Percentiles rank a stretch among this genome's conserved stretches.
Evolutionary conservation across 2,113 vertebrate genomes (phyloP).

Genomic region (Polypterus senegalus): DNA sequence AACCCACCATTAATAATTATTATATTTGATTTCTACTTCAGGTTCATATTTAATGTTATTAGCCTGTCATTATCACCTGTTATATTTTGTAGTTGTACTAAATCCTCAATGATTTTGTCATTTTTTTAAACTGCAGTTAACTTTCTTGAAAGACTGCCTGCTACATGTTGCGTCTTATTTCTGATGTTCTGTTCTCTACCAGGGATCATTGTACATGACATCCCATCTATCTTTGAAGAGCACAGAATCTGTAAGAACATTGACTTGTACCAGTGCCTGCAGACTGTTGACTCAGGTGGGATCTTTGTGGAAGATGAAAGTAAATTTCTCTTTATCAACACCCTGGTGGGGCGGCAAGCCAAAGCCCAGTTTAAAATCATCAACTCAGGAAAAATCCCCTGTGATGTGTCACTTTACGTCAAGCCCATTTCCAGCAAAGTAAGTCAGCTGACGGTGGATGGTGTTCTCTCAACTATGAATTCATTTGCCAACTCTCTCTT

Average conservation of each 20-base stretch:
- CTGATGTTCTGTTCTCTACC: constrained; percentile 1
- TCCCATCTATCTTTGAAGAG: constrained; percentile 65
- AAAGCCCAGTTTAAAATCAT: constrained; percentile 67
- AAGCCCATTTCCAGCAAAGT: constrained; percentile 54
- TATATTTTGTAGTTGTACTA: too few species aligned
- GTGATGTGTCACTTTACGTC: constrained; percentile 47
- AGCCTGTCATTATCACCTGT: too few species aligned
- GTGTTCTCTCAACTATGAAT: background rate
- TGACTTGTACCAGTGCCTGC: constrained; percentile 40
- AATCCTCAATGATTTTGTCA: too few species aligned
- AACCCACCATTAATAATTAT: too few species aligned
- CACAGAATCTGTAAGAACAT: constrained; percentile 58
- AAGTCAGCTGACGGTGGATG: constrained; percentile 1
- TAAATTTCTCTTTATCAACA: constrained; percentile 68
- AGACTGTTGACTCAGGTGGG: constrained; percentile 33
- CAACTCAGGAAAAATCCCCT: constrained; percentile 60
- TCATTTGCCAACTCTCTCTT: too few species aligned
- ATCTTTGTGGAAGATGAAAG: constrained; percentile 71
- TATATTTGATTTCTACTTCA: too few species aligned
- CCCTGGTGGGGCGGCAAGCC: constrained; percentile 50
- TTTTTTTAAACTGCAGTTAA: too few species aligned
- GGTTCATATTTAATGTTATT: too few species aligned
- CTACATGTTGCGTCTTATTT: too few species aligned
- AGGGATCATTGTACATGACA: constrained; percentile 56
- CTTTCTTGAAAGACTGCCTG: too few species aligned